Base-by-base conservation (phyloP, 1,140 invertebrate genomes). In the Bactericera cockerelli region DNA sequence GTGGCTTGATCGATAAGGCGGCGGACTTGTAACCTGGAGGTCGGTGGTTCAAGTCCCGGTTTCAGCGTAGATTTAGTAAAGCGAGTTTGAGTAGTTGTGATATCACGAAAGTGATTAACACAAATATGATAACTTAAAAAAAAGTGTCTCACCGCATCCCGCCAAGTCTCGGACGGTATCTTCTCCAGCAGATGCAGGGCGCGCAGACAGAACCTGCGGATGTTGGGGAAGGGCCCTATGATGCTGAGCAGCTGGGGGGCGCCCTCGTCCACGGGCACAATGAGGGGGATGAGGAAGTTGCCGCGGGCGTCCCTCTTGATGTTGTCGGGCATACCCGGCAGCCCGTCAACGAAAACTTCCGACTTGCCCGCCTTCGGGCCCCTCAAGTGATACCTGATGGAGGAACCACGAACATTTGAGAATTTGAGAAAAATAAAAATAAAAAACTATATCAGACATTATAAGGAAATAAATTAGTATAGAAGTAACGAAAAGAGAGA, bases 321-420 rank as follows among this genome's bases (percentile, higher is more conserved):
- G 69, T 90, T 91, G 69, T 93, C 89, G n/a, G 86, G 85, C 6
- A 76, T 58, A 65, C 89, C 89, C 54, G 89, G 87, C 59, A 93
- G 72, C 54, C 82, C 82, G 66, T 86, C 80, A n/a, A 82, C 66
- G 66, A 91, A 85, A 1, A 87, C 70, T 66, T 90, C 87, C 1
- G 69, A 67, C 60, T 76, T 75, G n/a, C 87, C 87, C 64, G 79
- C 78, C 61, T 86, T 86, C 1, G 77, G 72, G 14, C 89, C 83
- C 69, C 79, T 79, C 53, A 91, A 68, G 69, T 87, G 78, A 72
- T 88, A 83, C 67, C 87, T 83, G 31, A 75, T n/a, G n/a, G n/a
- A n/a, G n/a, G n/a, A 63, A 62, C 82, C 65, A 55, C 75, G 71
- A 39, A 42, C 1, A 1, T 38, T 21, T 61, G n/a, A n/a, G n/a